Conservation (phyloP, 2,888 invertebrate genomes). For the Daptonema setosum region DNA sequence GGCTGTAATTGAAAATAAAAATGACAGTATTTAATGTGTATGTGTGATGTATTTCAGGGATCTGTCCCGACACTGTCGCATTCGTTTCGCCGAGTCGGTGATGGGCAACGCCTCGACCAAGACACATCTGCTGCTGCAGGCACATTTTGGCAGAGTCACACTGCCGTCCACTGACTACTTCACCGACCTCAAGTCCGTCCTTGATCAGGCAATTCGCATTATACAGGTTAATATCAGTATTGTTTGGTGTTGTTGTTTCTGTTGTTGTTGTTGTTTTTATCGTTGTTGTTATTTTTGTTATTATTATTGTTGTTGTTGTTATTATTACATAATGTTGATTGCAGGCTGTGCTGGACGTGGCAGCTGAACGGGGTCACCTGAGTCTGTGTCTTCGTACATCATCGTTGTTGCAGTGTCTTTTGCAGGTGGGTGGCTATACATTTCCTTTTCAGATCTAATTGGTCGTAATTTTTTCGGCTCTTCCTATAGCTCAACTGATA, state of each 20-base stretch:
- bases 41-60: conserved; percentile 41
- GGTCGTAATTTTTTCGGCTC: no score
- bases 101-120: conserved; percentile 83
- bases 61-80: conserved; percentile 50
- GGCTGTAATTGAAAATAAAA: no score
- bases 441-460: no score
- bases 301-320: neutral
- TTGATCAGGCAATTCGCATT: conserved; percentile 84
- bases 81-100: conserved; percentile 47
- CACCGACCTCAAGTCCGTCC: conserved; percentile 82
- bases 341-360: conserved; percentile 84
- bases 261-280: neutral
- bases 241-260: neutral
- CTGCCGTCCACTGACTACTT: conserved; percentile 78
- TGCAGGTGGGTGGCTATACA: conserved; percentile 47
- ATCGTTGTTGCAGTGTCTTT: conserved; percentile 54
- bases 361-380: conserved; percentile 73
- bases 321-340: neutral
- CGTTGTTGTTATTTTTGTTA: neutral
- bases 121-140: conserved; percentile 72
- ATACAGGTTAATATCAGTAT: conserved; percentile 44
- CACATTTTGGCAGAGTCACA: conserved; percentile 60
- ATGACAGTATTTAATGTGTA: no score
- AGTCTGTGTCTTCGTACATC: conserved; percentile 53
- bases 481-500: no score